phyloP scores from a whole-genome alignment of 2,797 vertebrate species.

The Paramormyrops hopkinsi region DNA sequence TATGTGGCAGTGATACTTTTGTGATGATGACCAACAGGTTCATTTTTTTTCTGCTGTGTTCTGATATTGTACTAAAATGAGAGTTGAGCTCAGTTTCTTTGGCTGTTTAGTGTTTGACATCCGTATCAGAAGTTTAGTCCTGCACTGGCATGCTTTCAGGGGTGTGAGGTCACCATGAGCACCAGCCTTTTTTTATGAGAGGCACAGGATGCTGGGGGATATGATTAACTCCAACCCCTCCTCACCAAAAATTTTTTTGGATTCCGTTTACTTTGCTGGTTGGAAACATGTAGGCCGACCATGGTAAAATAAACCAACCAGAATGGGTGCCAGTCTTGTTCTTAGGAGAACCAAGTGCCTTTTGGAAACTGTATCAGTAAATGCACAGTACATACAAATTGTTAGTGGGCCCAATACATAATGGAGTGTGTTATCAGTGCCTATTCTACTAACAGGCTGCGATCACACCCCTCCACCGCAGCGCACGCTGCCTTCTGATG shows the following conservation, averaged over 20 bases:
- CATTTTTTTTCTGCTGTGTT: not conserved
- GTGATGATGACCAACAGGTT: not conserved
- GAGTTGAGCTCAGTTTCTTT: not conserved
- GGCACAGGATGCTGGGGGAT: not conserved
- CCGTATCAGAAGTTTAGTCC: not conserved
- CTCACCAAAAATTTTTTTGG: not conserved
- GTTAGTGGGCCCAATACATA: not conserved
- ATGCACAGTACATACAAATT: not conserved
- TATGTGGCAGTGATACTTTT: not conserved
- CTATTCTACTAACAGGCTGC: not conserved
- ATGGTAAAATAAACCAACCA: not conserved
- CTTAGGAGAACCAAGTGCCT: not conserved
- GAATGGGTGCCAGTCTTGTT: not conserved
- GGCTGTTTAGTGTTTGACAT: not conserved
- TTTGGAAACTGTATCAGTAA: not conserved
- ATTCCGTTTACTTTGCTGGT: not conserved
- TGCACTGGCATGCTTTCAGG: not conserved
- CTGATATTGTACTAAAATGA: not conserved
- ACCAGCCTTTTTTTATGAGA: not conserved
- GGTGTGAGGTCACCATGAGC: not conserved
- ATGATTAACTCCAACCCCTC: not conserved
- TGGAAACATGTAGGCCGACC: not conserved
- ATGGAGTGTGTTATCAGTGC: conserved; percentile 11
- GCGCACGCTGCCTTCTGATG: not conserved
- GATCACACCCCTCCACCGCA: not conserved